A percentile compares a stretch with the other conserved stretches of the same genome.
Conservation (phyloP, 2,888 invertebrate species). For the Yponomeuta evonymella region DNA sequence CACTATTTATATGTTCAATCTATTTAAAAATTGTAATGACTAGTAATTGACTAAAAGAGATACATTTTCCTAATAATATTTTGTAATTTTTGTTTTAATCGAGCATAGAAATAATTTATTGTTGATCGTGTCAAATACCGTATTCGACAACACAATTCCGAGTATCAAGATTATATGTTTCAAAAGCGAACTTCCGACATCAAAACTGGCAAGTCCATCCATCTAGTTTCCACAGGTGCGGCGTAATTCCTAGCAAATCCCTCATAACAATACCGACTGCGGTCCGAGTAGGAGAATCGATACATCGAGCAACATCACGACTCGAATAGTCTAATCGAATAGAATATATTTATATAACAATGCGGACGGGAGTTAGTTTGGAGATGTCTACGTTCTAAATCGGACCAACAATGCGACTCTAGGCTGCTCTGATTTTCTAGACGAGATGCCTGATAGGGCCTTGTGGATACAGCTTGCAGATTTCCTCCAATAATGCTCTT, state of each 20-base stretch:
- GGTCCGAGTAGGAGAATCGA: conserved; percentile 41
- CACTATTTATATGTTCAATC: no score
- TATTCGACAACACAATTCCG: neutral
- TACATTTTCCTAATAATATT: no score
- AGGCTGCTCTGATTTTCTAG: conserved; percentile 63
- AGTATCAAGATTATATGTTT: neutral
- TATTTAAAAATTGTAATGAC: no score
- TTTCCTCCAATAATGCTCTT: no score
- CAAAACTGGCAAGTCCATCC: neutral
- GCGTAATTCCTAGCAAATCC: neutral
- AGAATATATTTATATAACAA: conserved; percentile 56
- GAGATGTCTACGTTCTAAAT: conserved; percentile 66
- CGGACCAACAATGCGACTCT: conserved; percentile 65
- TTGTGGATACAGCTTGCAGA: neutral
- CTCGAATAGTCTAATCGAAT: conserved; percentile 67
- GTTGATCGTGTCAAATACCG: no score
- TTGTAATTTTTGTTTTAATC: no score
- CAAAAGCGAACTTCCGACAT: neutral
- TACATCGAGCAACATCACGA: conserved; percentile 43
- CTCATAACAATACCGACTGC: conserved; percentile 1
- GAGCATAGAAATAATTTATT: no score
- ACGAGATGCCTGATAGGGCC: conserved; percentile 42
- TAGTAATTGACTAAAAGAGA: no score
- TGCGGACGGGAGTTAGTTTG: conserved; percentile 57
- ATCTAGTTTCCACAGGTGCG: neutral